A percentile compares a stretch with the other conserved stretches of the same genome.
Conservation (phyloP, 2,797 vertebrate species). For the Pangasius mekongensis region DNA sequence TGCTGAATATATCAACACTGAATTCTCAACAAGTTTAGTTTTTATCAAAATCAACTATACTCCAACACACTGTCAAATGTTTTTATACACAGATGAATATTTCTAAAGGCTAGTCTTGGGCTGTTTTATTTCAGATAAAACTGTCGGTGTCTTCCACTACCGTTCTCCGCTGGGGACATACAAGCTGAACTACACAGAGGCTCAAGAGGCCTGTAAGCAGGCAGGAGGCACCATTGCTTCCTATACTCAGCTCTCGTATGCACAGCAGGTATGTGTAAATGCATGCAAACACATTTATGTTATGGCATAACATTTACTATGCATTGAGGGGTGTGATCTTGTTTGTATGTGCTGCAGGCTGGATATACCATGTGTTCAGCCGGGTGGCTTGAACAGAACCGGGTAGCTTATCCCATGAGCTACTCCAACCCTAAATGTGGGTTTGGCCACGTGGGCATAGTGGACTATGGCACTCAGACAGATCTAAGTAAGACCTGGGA, state of each 20-base stretch:
- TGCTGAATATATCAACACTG: too few relatives aligned
- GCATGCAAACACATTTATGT: background rate
- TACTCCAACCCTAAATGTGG: constrained; percentile 86
- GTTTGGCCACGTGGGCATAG: constrained; percentile 84
- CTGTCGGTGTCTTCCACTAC: constrained; percentile 86
- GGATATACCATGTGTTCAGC: constrained; percentile 86
- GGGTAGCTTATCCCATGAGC: constrained; percentile 87
- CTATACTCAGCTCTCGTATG: constrained; percentile 85
- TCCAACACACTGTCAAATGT: background rate
- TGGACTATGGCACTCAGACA: constrained; percentile 85
- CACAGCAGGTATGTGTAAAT: constrained; percentile 83
- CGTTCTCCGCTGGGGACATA: constrained; percentile 82
- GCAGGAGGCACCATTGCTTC: constrained; percentile 81
- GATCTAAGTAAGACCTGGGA: constrained; percentile 91
- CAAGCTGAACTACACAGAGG: constrained; percentile 80
- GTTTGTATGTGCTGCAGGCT: constrained; percentile 70
- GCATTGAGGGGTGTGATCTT: background rate
- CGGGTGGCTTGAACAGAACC: constrained; percentile 82
- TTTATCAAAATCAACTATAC: background rate
- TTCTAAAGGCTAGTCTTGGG: background rate
- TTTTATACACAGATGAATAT: background rate
- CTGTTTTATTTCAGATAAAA: constrained; percentile 75
- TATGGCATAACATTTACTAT: background rate
- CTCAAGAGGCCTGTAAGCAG: constrained; percentile 76
- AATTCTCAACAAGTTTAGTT: background rate